These are phyloP conservation scores for Macrotrachela quadricornifera DNA, from an alignment of 1,140 invertebrate genomes.

Conservation along the genomic window DNA sequence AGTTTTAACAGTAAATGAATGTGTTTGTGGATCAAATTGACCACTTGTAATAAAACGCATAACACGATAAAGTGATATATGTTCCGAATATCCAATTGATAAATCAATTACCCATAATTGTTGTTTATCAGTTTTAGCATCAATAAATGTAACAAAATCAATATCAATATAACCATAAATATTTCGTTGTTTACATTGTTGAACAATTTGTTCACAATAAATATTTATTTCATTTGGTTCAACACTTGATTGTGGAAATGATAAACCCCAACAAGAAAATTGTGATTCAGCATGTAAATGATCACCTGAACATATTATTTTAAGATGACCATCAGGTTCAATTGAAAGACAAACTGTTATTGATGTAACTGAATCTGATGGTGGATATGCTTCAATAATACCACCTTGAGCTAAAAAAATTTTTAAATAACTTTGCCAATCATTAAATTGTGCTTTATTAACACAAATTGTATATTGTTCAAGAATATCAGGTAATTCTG, in stretches of 20 bases:
- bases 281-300: conserved; percentile 27
- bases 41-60: conserved; percentile 25
- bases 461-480: conserved; percentile 15
- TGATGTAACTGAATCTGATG: conserved; percentile 24
- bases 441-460: conserved; percentile 19
- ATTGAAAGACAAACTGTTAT: conserved; percentile 25
- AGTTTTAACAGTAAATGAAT: conserved; percentile 18
- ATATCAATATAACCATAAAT: conserved; percentile 25
- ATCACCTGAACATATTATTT: conserved; percentile 22
- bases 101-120: conserved; percentile 26
- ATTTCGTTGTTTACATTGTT: conserved; percentile 22
- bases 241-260: conserved; percentile 27
- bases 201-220: conserved; percentile 18
- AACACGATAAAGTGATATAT: conserved; percentile 21
- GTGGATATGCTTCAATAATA: conserved; percentile 28
- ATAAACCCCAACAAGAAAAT: conserved; percentile 25
- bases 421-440: conserved; percentile 21
- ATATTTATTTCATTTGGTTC: conserved; percentile 22
- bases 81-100: conserved; percentile 23
- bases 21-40: conserved; percentile 17
- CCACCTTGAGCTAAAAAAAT: conserved; percentile 27
- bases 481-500: conserved; percentile 23
- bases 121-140: conserved; percentile 23
- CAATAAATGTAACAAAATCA: conserved; percentile 30
- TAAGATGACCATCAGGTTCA: conserved; percentile 20